phyloP scores from a whole-genome alignment of 2,797 vertebrate genomes.

The Mormyrops boulengeri region DNA sequence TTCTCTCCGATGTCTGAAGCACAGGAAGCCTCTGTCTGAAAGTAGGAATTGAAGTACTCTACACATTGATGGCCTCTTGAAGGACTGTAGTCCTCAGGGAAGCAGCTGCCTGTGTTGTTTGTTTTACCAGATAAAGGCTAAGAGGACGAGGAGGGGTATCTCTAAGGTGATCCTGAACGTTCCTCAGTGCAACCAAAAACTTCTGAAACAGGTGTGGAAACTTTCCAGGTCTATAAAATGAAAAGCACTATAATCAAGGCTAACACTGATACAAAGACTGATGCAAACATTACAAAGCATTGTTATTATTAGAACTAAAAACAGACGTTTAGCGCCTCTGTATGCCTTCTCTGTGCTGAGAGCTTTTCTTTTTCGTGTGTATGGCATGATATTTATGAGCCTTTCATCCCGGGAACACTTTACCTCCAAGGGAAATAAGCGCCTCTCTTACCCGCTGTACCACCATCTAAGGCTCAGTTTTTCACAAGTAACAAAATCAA shows the following conservation, averaged over 20 bases:
- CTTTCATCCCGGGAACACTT: background rate
- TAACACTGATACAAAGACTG: background rate
- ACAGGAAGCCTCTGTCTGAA: conserved; percentile 42
- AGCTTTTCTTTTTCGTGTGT: background rate
- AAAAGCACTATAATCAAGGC: background rate
- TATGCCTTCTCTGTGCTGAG: background rate
- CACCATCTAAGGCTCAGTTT: background rate
- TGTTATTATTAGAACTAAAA: background rate
- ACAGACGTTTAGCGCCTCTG: background rate
- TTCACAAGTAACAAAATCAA: background rate
- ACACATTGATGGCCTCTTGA: conserved; percentile 30
- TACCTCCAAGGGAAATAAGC: background rate
- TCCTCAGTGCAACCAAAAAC: background rate
- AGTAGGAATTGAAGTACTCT: conserved; percentile 43
- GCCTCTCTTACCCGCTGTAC: background rate
- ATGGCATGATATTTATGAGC: background rate
- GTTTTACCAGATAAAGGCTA: background rate
- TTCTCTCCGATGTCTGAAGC: conserved; percentile 11
- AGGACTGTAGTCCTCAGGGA: conserved; percentile 19
- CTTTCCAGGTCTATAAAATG: background rate
- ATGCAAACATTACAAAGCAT: background rate
- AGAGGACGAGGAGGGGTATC: background rate
- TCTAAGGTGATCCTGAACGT: background rate
- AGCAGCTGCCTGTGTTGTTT: background rate
- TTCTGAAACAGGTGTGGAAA: background rate